Base-by-base conservation (phyloP, 2,797 vertebrate genomes). In the Enteromius argenteus region DNA sequence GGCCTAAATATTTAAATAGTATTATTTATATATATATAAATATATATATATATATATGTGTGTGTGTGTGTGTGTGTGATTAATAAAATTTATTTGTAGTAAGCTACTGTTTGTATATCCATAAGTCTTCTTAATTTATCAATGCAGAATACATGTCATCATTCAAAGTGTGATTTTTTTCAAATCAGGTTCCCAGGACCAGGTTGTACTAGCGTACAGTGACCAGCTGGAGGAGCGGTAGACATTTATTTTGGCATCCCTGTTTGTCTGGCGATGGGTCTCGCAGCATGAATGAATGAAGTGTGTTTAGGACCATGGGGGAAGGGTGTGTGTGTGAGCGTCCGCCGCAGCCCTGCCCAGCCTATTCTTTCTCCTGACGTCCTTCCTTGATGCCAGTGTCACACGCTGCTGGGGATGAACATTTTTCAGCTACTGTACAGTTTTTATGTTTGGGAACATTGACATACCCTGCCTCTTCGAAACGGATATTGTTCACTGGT, bases 381-480 rank as follows among this genome's bases (percentile, higher is more conserved):
- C 90, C 87, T 88, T 87, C 90, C 86, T 90, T 86, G 88, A 88
- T 89, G 86, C 87, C 87, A 89, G 90, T 90, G 92, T 94, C 92
- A 90, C 66, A 82, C 86, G 80, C 81, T 86, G 84, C 84, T 86
- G 39, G 89, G 73, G 60, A 88, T 86, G 85, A 87, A 83, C 87
- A 81, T 83, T 85, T 89, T 60, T 73, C 21, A 79, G 74, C 58
- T 3, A 21, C 51, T 73, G 49, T 35, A 74, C 75, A 58, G 72
- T 81, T 49, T 46, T 60, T 42, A 83, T 53, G 21, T 35, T 53
- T 44, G 81, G 39, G 44, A 46, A 19, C 66, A 82, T 87, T 85
- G 82, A 73, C 51, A 27, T 58, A 68, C 49, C 37, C 32, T 14
- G 19, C n/a, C n/a, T 71, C 82, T 64, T 69, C 49, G 62, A 66